Conservation (phyloP, 92 coral and sea anemone genomes). For the Desmophyllum pertusum region DNA sequence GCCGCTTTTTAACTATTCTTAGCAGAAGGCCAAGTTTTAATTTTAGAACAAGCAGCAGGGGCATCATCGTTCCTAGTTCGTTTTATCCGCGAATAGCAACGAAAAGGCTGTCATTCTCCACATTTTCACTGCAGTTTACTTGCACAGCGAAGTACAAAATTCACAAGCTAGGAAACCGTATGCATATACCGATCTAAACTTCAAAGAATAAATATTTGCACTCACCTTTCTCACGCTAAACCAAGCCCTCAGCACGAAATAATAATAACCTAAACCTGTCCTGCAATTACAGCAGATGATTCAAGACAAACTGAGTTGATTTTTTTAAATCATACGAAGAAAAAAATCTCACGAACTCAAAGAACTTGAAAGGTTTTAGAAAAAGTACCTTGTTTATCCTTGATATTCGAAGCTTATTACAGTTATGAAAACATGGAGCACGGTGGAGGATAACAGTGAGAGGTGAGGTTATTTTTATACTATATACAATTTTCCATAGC, state of each 20-base stretch:
- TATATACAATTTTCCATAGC: conserved; percentile 14
- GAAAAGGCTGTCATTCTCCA: not conserved
- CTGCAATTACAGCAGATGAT: too few relatives aligned
- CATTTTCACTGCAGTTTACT: not conserved
- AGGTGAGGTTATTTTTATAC: not conserved
- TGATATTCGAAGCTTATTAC: not conserved
- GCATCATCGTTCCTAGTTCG: not conserved
- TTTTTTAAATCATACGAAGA: too few relatives aligned
- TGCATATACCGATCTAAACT: not conserved
- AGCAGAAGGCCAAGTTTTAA: conserved; percentile 3
- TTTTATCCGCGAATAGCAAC: not conserved
- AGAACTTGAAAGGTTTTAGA: not conserved
- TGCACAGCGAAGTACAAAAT: not conserved
- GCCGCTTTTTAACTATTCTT: not conserved
- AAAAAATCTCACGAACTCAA: not conserved
- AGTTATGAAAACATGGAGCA: not conserved
- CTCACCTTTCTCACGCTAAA: not conserved
- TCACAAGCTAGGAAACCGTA: not conserved
- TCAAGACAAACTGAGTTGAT: too few relatives aligned
- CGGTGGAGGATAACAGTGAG: not conserved
- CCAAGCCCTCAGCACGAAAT: not conserved
- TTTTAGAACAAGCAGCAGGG: not conserved
- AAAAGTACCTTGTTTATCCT: not conserved
- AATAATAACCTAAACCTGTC: too few relatives aligned
- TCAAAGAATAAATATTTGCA: not conserved